phyloP scores from a whole-genome alignment of 2,888 invertebrate genomes.

The Octodonta nipae region DNA sequence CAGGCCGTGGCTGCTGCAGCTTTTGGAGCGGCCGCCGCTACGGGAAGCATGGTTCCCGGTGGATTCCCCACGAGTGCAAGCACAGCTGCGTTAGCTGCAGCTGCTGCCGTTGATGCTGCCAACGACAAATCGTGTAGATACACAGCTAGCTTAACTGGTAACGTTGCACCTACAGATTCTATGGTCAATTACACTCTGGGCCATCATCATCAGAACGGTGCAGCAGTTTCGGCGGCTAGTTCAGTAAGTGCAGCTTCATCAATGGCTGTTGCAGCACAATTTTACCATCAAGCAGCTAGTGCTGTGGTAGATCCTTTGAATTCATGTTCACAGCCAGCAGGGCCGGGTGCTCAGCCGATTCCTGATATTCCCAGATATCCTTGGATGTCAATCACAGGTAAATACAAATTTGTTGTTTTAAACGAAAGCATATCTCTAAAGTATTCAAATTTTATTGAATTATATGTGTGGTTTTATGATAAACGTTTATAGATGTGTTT shows the following conservation, averaged over 20 bases:
- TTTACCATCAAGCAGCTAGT: slow-evolving; percentile 73
- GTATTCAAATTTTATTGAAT: too few species aligned
- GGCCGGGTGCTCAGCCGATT: slow-evolving; percentile 68
- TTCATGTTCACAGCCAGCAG: slow-evolving; percentile 56
- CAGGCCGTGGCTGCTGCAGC: slow-evolving; percentile 53
- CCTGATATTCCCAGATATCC: slow-evolving; percentile 88
- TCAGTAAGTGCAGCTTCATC: slow-evolving; percentile 61
- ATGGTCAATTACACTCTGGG: slow-evolving; percentile 73
- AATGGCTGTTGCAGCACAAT: slow-evolving; percentile 57
- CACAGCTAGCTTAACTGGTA: slow-evolving; percentile 49
- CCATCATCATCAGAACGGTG: slow-evolving; percentile 55
- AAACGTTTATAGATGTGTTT: too few species aligned
- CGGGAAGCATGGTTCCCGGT: slow-evolving; percentile 49
- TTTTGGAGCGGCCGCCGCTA: slow-evolving; percentile 53
- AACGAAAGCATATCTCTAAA: too few species aligned
- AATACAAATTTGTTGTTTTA: slow-evolving; percentile 20
- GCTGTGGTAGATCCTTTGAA: slow-evolving; percentile 73
- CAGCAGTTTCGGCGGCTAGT: slow-evolving; percentile 46
- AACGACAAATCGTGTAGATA: slow-evolving; percentile 74
- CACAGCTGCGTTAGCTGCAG: slow-evolving; percentile 46
- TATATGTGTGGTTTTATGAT: too few species aligned
- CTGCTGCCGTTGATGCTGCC: slow-evolving; percentile 53
- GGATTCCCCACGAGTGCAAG: slow-evolving; percentile 42
- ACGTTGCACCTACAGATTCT: slow-evolving; percentile 54
- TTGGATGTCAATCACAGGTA: slow-evolving; percentile 95